These are phyloP conservation scores for Drosophila azteca DNA, from an alignment of 1,140 invertebrate species.

Conservation along the genomic window DNA sequence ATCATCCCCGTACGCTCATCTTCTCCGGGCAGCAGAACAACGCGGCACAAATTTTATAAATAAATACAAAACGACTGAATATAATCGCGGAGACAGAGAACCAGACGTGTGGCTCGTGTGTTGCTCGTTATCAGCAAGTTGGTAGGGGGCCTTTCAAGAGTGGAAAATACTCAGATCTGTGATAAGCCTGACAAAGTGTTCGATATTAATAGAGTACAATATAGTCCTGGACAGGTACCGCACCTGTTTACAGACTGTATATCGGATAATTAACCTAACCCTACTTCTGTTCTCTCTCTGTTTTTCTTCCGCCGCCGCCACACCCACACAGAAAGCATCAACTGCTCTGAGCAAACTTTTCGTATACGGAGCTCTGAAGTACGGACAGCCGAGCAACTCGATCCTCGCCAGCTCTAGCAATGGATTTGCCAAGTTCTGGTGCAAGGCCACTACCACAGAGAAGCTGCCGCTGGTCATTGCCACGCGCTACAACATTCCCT, in stretches of 20 bases:
- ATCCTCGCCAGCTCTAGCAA: slow-evolving; percentile 88
- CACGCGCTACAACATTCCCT: slow-evolving; percentile 95
- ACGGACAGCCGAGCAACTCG: slow-evolving; percentile 92
- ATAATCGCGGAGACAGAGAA: not conserved
- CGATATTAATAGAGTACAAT: slow-evolving; percentile 11
- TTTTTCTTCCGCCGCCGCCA: slow-evolving; percentile 7
- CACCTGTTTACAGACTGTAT: slow-evolving; percentile 10
- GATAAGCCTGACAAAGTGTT: slow-evolving; percentile 39
- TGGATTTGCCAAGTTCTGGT: slow-evolving; percentile 89
- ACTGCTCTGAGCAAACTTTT: slow-evolving; percentile 89
- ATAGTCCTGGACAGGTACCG: not conserved
- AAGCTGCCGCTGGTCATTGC: slow-evolving; percentile 94
- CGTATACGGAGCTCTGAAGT: slow-evolving; percentile 95
- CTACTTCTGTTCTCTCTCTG: slow-evolving; percentile 23
- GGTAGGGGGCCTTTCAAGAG: slow-evolving; percentile 21
- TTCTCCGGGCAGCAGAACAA: not conserved
- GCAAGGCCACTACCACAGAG: slow-evolving; percentile 87
- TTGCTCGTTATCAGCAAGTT: slow-evolving; percentile 42
- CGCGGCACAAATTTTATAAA: slow-evolving; percentile 14
- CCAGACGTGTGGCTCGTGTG: slow-evolving; percentile 23
- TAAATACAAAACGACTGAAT: slow-evolving; percentile 23
- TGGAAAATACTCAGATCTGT: slow-evolving; percentile 39
- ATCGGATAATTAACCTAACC: slow-evolving; percentile 34
- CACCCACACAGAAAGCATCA: slow-evolving; percentile 66
- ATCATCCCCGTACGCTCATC: slow-evolving; percentile 14